These are phyloP conservation scores for Spilarctia lutea DNA, from an alignment of 2,888 invertebrate genomes.

Conservation along the genomic window DNA sequence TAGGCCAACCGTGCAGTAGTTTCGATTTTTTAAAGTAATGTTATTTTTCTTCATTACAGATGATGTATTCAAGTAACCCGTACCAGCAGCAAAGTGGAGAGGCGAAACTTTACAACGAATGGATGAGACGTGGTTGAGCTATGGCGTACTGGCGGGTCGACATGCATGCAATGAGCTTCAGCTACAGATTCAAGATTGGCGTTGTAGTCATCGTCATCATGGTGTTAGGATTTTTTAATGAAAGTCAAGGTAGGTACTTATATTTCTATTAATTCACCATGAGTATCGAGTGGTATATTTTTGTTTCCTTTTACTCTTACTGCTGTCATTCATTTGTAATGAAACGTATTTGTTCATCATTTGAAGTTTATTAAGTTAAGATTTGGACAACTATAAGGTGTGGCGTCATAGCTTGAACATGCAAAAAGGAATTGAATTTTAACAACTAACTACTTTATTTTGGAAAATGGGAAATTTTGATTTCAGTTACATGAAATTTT, in stretches of 20 bases:
- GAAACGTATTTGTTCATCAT: not conserved
- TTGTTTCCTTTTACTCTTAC: not conserved
- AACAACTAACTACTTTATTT: not conserved
- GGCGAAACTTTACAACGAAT: conserved; percentile 68
- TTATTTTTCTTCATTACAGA: conserved; percentile 65
- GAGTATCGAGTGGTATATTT: not conserved
- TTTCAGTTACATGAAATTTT: no score
- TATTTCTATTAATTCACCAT: not conserved
- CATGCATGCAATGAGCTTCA: conserved; percentile 67
- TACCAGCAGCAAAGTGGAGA: conserved; percentile 39
- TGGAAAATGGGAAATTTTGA: no score
- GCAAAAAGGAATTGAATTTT: not conserved
- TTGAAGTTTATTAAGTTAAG: not conserved
- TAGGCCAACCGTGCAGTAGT: no score
- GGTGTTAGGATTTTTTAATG: conserved; percentile 79
- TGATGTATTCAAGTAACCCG: conserved; percentile 65
- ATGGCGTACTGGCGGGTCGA: conserved; percentile 61
- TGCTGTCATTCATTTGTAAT: not conserved
- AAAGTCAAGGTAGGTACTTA: conserved; percentile 78
- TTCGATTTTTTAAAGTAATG: not conserved
- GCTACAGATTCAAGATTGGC: conserved; percentile 76
- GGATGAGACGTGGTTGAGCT: conserved; percentile 74
- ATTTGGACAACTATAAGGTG: not conserved
- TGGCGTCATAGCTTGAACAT: not conserved
- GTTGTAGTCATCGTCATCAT: conserved; percentile 74